phyloP scores from a whole-genome alignment of 1,140 invertebrate genomes.

The Lordiphosa stackelbergi region DNA sequence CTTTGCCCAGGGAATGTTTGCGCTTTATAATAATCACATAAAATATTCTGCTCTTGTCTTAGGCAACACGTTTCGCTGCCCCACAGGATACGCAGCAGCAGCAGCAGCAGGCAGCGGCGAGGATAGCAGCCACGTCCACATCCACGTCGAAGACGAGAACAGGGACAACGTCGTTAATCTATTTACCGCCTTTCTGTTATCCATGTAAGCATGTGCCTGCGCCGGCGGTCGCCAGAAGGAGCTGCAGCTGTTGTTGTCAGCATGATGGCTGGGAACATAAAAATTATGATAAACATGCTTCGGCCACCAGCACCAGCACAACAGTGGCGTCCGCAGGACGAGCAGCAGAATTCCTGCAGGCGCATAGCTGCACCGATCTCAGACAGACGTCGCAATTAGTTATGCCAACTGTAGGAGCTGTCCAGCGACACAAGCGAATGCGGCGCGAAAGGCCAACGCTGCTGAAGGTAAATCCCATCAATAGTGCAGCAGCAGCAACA shows the following conservation, averaged over 20 bases:
- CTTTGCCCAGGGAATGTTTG: conserved; percentile 19
- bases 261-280: conserved; percentile 52
- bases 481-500: conserved; percentile 21
- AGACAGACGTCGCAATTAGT: conserved; percentile 70
- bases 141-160: conserved; percentile 60
- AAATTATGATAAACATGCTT: conserved; percentile 74
- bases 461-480: conserved; percentile 52
- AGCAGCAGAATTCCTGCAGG: conserved; percentile 54
- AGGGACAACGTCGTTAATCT: conserved; percentile 74
- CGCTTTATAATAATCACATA: conserved; percentile 49
- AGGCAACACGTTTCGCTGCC: conserved; percentile 21
- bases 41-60: conserved; percentile 72
- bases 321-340: conserved; percentile 6
- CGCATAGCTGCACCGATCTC: conserved; percentile 61
- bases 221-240: conserved; percentile 19
- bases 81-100: conserved; percentile 46
- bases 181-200: conserved; percentile 76
- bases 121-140: conserved; percentile 33
- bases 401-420: conserved; percentile 65
- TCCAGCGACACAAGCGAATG: conserved; percentile 31
- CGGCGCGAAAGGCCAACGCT: conserved; percentile 57
- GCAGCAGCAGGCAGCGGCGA: conserved; percentile 14
- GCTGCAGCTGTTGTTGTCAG: conserved; percentile 36
- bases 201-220: conserved; percentile 73
- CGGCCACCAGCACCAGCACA: conserved; percentile 18